These are phyloP conservation scores for Agrotis puta DNA, from an alignment of 2,888 invertebrate genomes.

Conservation along the genomic window DNA sequence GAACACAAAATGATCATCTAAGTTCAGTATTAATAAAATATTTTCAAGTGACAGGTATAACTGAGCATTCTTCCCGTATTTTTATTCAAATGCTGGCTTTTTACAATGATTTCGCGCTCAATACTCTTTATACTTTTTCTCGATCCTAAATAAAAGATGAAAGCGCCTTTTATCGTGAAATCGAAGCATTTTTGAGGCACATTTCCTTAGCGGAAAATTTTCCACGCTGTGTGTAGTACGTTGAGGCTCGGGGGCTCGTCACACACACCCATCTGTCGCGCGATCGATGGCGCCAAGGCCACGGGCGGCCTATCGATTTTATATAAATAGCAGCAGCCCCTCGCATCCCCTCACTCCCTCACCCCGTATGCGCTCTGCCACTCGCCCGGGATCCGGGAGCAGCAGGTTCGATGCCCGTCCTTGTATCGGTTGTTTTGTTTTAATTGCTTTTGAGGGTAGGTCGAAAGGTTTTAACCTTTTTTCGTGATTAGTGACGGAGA, in stretches of 20 bases:
- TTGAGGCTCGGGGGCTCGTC: constrained; percentile 86
- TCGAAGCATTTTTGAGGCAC: constrained; percentile 15
- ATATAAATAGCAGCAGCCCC: constrained; percentile 88
- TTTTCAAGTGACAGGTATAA: neutral
- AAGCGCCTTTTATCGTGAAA: constrained; percentile 5
- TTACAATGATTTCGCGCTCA: neutral
- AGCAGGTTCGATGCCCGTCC: constrained; percentile 80
- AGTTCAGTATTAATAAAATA: neutral
- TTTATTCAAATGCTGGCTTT: neutral
- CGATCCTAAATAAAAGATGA: neutral
- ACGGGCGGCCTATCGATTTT: constrained; percentile 88
- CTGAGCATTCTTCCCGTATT: neutral
- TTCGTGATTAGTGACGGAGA: neutral
- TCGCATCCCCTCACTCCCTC: constrained; percentile 55
- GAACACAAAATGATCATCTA: neutral
- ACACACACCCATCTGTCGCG: constrained; percentile 72
- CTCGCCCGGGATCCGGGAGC: constrained; percentile 57
- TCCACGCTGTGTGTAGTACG: constrained; percentile 54
- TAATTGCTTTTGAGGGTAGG: constrained; percentile 37
- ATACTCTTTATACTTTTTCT: neutral
- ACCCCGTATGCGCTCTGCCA: constrained; percentile 58
- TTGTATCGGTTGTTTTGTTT: constrained; percentile 65
- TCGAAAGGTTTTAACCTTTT: neutral
- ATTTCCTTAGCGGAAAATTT: constrained; percentile 36
- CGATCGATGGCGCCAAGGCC: constrained; percentile 89